phyloP scores from a whole-genome alignment of 92 coral and sea anemone species.

The Montipora capitata region DNA sequence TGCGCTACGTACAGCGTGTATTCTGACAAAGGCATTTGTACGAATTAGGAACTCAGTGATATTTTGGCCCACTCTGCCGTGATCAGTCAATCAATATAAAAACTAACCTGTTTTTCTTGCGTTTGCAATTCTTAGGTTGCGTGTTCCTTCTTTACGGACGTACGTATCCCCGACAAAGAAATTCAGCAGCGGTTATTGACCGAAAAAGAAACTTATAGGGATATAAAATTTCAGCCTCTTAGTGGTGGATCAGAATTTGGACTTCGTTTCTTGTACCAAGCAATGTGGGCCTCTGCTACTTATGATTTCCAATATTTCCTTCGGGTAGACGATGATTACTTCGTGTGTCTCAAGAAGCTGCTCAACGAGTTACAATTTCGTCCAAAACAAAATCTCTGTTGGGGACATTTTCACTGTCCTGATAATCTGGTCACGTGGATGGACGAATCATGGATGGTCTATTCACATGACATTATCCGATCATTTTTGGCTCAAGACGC shows the following conservation, averaged over 20 bases:
- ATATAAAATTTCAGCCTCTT: slow-evolving; percentile 73
- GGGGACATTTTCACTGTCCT: slow-evolving; percentile 77
- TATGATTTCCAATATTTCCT: slow-evolving; percentile 63
- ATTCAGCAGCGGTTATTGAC: slow-evolving; percentile 19
- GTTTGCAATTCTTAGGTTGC: slow-evolving; percentile 44
- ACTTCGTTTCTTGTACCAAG: slow-evolving; percentile 70
- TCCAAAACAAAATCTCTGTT: slow-evolving; percentile 63
- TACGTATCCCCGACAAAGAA: slow-evolving; percentile 31
- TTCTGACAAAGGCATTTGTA: too few species aligned
- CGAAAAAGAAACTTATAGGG: slow-evolving; percentile 55
- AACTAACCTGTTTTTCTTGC: background rate
- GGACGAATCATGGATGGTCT: slow-evolving; percentile 82
- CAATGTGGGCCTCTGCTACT: slow-evolving; percentile 61
- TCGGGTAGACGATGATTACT: slow-evolving; percentile 78
- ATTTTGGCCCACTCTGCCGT: too few species aligned
- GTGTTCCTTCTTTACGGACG: slow-evolving; percentile 81
- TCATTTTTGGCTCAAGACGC: slow-evolving; percentile 69
- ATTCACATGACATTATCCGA: slow-evolving; percentile 52
- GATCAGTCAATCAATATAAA: background rate
- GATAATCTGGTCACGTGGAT: slow-evolving; percentile 35
- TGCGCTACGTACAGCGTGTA: too few species aligned
- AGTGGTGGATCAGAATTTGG: slow-evolving; percentile 77
- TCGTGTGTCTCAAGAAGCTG: slow-evolving; percentile 68
- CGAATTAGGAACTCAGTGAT: too few species aligned
- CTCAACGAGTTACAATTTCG: slow-evolving; percentile 65